Evolutionary conservation across 2,113 vertebrate species (phyloP).

Genomic region (Microtus oregoni): DNA sequence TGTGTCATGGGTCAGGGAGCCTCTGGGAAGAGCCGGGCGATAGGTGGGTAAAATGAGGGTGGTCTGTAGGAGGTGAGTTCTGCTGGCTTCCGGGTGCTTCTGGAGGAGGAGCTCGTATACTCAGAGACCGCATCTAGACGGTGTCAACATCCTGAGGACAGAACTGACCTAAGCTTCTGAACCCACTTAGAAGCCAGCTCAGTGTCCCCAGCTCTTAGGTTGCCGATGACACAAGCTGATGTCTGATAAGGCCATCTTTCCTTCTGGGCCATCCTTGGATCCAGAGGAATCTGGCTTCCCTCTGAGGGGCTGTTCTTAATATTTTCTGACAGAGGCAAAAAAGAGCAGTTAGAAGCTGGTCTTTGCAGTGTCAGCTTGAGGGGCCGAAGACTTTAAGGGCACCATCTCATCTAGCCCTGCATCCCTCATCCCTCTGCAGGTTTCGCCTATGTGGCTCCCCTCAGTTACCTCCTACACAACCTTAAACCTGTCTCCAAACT

Average conservation of each 20-base stretch:
- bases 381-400: not conserved
- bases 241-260: not conserved
- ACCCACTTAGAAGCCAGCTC: not conserved
- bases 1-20: not conserved
- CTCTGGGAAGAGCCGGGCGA: not conserved
- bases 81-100: not conserved
- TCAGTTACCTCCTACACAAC: not conserved
- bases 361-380: not conserved
- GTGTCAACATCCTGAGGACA: not conserved
- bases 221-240: not conserved
- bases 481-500: not conserved
- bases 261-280: not conserved
- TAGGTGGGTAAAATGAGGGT: too few relatives aligned
- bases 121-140: not conserved
- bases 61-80: not conserved
- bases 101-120: not conserved
- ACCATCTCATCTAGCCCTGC: not conserved
- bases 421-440: not conserved
- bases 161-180: not conserved
- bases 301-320: not conserved
- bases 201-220: not conserved
- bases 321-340: not conserved
- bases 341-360: not conserved
- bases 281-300: not conserved
- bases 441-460: not conserved